phyloP scores from a whole-genome alignment of 1,140 invertebrate genomes.

The Ceratosolen solmsi region DNA sequence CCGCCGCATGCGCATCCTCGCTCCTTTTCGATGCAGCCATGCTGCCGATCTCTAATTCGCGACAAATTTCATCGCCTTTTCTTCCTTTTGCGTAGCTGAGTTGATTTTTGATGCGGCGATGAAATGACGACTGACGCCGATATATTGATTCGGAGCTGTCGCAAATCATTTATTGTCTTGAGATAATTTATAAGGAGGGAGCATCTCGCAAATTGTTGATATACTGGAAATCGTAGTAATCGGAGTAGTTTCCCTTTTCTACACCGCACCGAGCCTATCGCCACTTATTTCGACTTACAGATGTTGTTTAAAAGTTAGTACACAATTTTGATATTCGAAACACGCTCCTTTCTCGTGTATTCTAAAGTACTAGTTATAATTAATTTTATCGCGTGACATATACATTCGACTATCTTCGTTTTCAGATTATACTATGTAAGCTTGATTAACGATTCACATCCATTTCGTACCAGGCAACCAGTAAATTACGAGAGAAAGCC shows the following conservation, averaged over 20 bases:
- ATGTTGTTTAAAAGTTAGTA: conserved; percentile 2
- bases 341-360: conserved; percentile 10
- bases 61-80: not conserved
- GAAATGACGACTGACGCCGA: not conserved
- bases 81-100: not conserved
- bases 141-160: not conserved
- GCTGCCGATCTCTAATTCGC: not conserved
- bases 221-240: too few relatives aligned
- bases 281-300: not conserved
- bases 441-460: conserved; percentile 24
- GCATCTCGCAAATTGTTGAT: not conserved
- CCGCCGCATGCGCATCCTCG: not conserved
- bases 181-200: not conserved
- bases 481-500: conserved; percentile 37
- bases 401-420: not conserved
- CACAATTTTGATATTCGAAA: not conserved
- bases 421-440: not conserved
- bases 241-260: too few relatives aligned
- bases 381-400: conserved; percentile 25
- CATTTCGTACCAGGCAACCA: not conserved
- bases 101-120: not conserved
- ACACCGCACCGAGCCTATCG: too few relatives aligned
- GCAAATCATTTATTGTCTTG: not conserved
- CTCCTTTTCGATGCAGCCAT: not conserved
- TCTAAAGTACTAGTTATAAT: conserved; percentile 22